Percentiles rank a stretch among this genome's conserved stretches.
phyloP scores from a whole-genome alignment of 2,888 invertebrate species.

The Cactoblastis cactorum region DNA sequence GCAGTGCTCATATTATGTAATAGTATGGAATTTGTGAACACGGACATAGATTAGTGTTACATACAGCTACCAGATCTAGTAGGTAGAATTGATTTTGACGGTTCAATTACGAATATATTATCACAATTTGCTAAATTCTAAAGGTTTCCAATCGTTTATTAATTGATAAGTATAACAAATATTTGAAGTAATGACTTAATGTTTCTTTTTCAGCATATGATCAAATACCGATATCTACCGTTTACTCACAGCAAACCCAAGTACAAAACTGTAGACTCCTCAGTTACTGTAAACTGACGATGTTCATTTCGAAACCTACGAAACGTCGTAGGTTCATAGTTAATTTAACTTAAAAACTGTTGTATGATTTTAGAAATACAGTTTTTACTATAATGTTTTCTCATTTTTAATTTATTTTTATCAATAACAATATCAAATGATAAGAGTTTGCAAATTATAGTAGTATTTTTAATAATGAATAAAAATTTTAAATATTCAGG shows the following conservation, averaged over 20 bases:
- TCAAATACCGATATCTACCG: constrained; percentile 98
- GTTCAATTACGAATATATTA: too few species aligned
- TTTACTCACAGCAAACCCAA: constrained; percentile 99
- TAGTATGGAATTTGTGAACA: too few species aligned
- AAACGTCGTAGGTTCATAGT: constrained; percentile 46
- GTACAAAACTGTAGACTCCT: constrained; percentile 84
- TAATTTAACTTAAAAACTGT: constrained; percentile 66
- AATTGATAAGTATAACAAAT: background rate
- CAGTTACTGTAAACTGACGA: constrained; percentile 68
- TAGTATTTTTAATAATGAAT: constrained; percentile 16
- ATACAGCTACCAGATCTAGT: too few species aligned
- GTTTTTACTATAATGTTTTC: constrained; percentile 69
- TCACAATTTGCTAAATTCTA: background rate
- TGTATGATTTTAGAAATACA: constrained; percentile 75
- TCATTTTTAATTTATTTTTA: constrained; percentile 45
- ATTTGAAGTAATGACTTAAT: constrained; percentile 13
- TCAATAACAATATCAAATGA: constrained; percentile 5
- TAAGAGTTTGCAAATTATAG: constrained; percentile 1
- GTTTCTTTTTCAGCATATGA: constrained; percentile 94
- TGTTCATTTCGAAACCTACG: constrained; percentile 26
- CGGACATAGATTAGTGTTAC: too few species aligned
- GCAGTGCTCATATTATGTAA: too few species aligned
- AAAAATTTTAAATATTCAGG: background rate
- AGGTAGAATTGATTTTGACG: background rate
- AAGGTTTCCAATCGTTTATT: too few species aligned